Percentiles rank a stretch among this genome's conserved stretches.
Conservation (phyloP, 2,113 vertebrate genomes). For the Pseudorectes ferrugineus region DNA sequence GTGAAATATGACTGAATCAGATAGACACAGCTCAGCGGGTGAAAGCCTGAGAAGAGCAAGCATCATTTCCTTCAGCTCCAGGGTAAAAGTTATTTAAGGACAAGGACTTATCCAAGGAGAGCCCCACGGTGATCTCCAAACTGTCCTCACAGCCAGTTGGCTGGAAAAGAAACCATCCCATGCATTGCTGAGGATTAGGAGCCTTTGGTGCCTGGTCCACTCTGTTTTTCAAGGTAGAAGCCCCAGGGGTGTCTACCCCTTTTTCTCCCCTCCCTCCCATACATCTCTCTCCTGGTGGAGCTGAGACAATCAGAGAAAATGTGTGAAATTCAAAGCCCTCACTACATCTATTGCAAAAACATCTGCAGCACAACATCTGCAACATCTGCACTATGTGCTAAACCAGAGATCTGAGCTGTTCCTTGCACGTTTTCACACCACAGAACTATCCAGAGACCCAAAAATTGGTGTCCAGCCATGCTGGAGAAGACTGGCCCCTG, state of each 20-base stretch:
- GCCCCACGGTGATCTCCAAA: neutral
- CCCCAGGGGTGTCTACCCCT: neutral
- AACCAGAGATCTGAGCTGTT: neutral
- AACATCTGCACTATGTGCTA: neutral
- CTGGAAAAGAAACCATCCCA: neutral
- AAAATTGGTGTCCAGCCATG: neutral
- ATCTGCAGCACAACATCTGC: neutral
- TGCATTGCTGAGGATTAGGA: neutral
- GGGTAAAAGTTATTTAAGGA: conserved; percentile 5
- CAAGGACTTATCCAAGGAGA: neutral
- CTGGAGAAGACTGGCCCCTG: neutral
- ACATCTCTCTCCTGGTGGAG: neutral
- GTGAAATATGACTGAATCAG: neutral
- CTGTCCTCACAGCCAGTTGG: neutral
- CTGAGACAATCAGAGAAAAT: neutral
- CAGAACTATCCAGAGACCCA: neutral
- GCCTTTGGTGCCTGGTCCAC: neutral
- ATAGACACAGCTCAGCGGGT: neutral
- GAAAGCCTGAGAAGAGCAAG: neutral
- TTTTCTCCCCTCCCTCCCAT: neutral
- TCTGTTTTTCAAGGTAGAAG: neutral
- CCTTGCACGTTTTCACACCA: neutral
- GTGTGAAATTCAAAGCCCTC: neutral
- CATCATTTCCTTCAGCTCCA: neutral
- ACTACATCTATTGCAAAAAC: neutral